Conservation (phyloP, 2,113 vertebrate genomes). For the Pseudorasbora parva region DNA sequence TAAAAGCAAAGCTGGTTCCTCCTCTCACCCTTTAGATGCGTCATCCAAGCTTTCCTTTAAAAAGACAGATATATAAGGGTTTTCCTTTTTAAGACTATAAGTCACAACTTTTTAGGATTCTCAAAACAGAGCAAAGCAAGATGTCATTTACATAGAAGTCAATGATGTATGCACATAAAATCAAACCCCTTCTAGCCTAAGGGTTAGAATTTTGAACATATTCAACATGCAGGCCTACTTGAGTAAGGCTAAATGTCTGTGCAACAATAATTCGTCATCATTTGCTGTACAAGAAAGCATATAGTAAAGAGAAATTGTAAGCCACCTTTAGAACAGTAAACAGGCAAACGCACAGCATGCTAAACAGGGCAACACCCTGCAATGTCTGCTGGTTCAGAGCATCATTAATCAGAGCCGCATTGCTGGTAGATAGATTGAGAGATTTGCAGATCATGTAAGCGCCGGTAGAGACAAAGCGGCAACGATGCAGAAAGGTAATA, state of each 20-base stretch:
- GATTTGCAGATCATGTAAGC: slow-evolving; percentile 47
- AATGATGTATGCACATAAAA: slow-evolving; percentile 61
- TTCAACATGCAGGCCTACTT: background rate
- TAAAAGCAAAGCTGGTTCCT: slow-evolving; percentile 11
- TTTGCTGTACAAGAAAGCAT: background rate
- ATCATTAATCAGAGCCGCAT: slow-evolving; percentile 49
- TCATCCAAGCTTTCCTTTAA: slow-evolving; percentile 37
- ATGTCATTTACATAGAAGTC: slow-evolving; percentile 60
- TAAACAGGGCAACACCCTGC: slow-evolving; percentile 44
- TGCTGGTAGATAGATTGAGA: slow-evolving; percentile 44
- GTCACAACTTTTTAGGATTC: slow-evolving; percentile 49
- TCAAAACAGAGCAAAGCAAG: slow-evolving; percentile 56
- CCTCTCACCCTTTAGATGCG: background rate
- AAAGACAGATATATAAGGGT: background rate
- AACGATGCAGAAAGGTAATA: slow-evolving; percentile 43
- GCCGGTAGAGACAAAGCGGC: slow-evolving; percentile 46
- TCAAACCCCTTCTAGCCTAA: slow-evolving; percentile 38
- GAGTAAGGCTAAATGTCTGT: background rate
- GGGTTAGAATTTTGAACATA: background rate
- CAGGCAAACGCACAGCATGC: slow-evolving; percentile 42
- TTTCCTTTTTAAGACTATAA: slow-evolving; percentile 8
- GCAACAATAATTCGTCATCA: background rate
- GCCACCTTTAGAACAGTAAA: slow-evolving; percentile 36
- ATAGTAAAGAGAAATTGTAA: slow-evolving; percentile 15
- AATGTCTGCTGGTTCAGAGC: slow-evolving; percentile 47